A percentile compares a stretch with the other conserved stretches of the same genome.
Evolutionary conservation across 2,113 vertebrate species (phyloP).

Genomic region (Vulpes lagopus): DNA sequence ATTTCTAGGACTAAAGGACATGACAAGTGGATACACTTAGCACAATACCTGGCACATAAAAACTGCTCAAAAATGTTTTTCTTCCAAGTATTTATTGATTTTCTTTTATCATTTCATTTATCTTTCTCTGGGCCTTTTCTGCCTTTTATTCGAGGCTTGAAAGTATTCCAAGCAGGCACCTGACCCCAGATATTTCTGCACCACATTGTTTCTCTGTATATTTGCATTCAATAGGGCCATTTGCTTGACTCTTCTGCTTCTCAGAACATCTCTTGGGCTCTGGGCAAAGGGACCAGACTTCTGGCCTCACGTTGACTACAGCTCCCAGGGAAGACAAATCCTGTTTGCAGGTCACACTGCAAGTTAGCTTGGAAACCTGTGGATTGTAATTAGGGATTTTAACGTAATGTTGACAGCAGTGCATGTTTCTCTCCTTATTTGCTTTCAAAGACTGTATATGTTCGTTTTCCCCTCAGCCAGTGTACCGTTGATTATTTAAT

Average conservation of each 20-base stretch:
- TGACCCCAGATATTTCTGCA: neutral
- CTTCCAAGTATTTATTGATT: constrained; percentile 14
- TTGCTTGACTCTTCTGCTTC: neutral
- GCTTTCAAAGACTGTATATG: neutral
- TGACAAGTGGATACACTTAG: neutral
- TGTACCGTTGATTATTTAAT: neutral
- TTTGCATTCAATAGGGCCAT: neutral
- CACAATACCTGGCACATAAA: neutral
- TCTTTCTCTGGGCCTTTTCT: neutral
- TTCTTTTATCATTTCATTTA: neutral
- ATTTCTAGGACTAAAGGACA: neutral
- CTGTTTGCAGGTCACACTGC: neutral
- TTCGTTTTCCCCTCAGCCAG: neutral
- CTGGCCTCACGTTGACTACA: fast-evolving
- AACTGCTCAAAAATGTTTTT: neutral
- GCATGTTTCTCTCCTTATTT: neutral
- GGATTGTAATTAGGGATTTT: neutral
- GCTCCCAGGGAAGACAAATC: neutral
- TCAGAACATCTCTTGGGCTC: neutral
- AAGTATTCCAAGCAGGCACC: neutral
- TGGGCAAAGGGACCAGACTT: neutral
- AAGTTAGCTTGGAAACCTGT: neutral
- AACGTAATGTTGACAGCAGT: neutral
- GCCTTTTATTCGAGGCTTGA: neutral
- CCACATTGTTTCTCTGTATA: neutral